phyloP scores from a whole-genome alignment of 2,888 invertebrate genomes.

The Hartigia nigra region DNA sequence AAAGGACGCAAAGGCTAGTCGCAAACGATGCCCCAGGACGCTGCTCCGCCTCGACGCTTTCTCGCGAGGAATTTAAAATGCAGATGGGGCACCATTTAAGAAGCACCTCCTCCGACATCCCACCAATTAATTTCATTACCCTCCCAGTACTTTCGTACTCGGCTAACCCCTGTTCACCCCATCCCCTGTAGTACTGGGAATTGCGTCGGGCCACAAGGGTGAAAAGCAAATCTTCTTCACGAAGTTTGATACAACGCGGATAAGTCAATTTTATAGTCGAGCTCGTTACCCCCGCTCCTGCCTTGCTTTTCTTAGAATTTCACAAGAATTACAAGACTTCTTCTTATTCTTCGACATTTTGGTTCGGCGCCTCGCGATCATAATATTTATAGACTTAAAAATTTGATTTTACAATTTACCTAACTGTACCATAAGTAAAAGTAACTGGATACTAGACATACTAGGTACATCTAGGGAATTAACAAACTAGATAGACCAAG shows the following conservation, averaged over 20 bases:
- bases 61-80: conserved; percentile 39
- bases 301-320: not conserved
- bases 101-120: conserved; percentile 37
- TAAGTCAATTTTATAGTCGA: conserved; percentile 45
- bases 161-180: conserved; percentile 22
- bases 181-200: conserved; percentile 10
- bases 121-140: conserved; percentile 55
- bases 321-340: not conserved
- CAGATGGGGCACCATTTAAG: conserved; percentile 39
- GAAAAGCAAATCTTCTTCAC: conserved; percentile 30
- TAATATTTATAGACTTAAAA: not conserved
- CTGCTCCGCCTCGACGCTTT: conserved; percentile 22
- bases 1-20: not conserved
- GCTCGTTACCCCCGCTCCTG: conserved; percentile 11
- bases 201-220: conserved; percentile 17
- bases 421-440: not conserved
- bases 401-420: not conserved
- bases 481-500: not conserved
- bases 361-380: not conserved
- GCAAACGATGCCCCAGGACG: conserved; percentile 2
- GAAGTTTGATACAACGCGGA: conserved; percentile 27
- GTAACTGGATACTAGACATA: not conserved
- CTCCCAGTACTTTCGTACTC: conserved; percentile 13
- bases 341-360: not conserved
- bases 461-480: not conserved